A percentile compares a stretch with the other conserved stretches of the same genome.
Evolutionary conservation across 2,113 vertebrate genomes (phyloP).

Genomic region (Megaptera novaeangliae): DNA sequence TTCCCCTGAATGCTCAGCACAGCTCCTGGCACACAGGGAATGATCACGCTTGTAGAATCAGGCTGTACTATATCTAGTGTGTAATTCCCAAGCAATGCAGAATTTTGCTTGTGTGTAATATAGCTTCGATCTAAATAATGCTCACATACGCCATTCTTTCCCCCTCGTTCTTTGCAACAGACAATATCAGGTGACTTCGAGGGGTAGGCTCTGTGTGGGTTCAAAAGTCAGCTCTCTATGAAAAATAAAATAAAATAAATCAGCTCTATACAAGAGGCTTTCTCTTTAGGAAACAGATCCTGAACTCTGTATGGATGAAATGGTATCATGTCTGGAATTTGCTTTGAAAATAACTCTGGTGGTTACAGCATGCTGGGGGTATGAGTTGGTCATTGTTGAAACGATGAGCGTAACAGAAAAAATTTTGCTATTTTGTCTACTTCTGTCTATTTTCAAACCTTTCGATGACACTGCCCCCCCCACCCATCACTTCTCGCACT

Average conservation of each 20-base stretch:
- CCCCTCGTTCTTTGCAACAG: not conserved
- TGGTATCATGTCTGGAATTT: too few relatives aligned
- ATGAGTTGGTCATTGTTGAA: fast-evolving
- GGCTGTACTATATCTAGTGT: not conserved
- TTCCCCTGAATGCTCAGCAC: not conserved
- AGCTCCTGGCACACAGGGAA: not conserved
- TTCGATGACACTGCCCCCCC: fast-evolving
- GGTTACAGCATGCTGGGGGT: fast-evolving
- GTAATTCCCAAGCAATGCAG: not conserved
- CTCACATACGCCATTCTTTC: not conserved
- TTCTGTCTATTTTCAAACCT: not conserved
- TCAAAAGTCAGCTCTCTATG: not conserved
- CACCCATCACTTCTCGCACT: not conserved
- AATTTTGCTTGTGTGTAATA: not conserved
- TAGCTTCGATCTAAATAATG: not conserved
- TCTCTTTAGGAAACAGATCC: not conserved
- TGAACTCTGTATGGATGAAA: not conserved
- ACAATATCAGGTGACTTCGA: not conserved
- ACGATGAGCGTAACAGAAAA: fast-evolving
- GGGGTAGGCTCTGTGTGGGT: not conserved
- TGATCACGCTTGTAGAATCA: not conserved
- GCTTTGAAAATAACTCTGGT: not conserved
- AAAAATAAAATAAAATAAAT: too few relatives aligned
- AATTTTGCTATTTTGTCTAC: fast-evolving
- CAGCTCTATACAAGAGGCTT: not conserved